phyloP scores from a whole-genome alignment of 2,113 vertebrate species.

The Rousettus leschenaultii region DNA sequence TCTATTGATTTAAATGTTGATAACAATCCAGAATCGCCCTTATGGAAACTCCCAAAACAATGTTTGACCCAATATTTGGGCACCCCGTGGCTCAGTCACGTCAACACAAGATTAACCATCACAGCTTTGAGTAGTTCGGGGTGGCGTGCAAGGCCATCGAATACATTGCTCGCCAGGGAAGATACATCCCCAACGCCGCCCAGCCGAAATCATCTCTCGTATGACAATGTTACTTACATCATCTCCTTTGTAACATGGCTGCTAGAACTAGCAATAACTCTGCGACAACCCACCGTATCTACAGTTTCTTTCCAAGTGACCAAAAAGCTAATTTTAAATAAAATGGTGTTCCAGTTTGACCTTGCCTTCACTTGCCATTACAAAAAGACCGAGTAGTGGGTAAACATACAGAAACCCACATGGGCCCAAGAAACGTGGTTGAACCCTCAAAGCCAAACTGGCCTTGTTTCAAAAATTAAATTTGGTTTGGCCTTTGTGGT shows the following conservation, averaged over 20 bases:
- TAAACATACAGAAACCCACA: neutral
- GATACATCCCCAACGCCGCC: neutral
- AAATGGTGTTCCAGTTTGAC: neutral
- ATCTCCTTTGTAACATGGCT: neutral
- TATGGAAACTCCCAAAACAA: neutral
- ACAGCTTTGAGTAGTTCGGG: neutral
- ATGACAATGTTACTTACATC: neutral
- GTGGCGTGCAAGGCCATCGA: neutral
- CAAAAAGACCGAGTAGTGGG: neutral
- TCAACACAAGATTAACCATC: neutral
- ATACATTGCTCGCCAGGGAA: neutral
- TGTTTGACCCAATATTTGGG: neutral
- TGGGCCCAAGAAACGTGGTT: neutral
- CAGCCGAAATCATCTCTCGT: neutral
- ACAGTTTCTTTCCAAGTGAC: neutral
- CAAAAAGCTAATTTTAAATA: neutral
- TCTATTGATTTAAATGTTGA: slow-evolving; percentile 5
- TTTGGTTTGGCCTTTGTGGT: neutral
- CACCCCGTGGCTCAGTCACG: neutral
- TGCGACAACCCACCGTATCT: neutral
- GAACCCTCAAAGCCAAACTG: neutral
- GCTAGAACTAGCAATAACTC: neutral
- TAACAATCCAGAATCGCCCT: neutral
- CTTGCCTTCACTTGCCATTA: neutral
- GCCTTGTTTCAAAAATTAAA: slow-evolving; percentile 21